phyloP scores from a whole-genome alignment of 1,140 invertebrate species.

The Nylanderia fulva region DNA sequence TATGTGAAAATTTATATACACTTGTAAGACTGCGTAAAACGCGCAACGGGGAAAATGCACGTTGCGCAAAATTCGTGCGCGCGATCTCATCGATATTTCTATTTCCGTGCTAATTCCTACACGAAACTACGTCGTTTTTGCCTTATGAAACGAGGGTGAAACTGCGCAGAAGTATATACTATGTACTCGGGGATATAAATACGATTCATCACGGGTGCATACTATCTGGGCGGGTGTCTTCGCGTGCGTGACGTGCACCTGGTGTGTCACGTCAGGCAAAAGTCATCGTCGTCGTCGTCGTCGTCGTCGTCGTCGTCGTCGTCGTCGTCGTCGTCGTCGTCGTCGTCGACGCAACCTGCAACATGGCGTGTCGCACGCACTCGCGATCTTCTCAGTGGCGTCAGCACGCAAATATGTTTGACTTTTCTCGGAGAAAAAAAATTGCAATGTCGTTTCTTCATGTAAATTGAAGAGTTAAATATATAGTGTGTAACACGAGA shows the following conservation, averaged over 20 bases:
- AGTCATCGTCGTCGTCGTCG: constrained; percentile 27
- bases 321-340: too few relatives aligned
- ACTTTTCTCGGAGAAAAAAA: not conserved
- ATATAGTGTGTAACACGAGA: not conserved
- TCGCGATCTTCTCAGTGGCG: constrained; percentile 49
- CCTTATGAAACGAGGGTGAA: constrained; percentile 51
- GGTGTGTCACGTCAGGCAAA: constrained; percentile 72
- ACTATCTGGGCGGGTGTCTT: constrained; percentile 56
- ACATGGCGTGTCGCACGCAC: constrained; percentile 51
- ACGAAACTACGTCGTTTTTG: constrained; percentile 32
- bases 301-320: not conserved
- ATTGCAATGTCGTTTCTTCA: not conserved
- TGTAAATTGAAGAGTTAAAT: not conserved
- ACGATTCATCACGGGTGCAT: constrained; percentile 69
- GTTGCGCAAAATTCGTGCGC: not conserved
- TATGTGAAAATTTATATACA: too few relatives aligned
- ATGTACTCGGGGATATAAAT: constrained; percentile 74
- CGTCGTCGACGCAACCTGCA: constrained; percentile 43
- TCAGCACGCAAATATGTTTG: not conserved
- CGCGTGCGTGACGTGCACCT: constrained; percentile 77
- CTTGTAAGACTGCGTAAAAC: too few relatives aligned
- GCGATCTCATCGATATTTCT: constrained; percentile 19
- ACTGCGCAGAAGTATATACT: constrained; percentile 31
- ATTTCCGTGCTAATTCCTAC: constrained; percentile 44
- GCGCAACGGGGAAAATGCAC: not conserved